Evolutionary conservation across 2,113 vertebrate species (phyloP).

Genomic region (Turnix velox): DNA sequence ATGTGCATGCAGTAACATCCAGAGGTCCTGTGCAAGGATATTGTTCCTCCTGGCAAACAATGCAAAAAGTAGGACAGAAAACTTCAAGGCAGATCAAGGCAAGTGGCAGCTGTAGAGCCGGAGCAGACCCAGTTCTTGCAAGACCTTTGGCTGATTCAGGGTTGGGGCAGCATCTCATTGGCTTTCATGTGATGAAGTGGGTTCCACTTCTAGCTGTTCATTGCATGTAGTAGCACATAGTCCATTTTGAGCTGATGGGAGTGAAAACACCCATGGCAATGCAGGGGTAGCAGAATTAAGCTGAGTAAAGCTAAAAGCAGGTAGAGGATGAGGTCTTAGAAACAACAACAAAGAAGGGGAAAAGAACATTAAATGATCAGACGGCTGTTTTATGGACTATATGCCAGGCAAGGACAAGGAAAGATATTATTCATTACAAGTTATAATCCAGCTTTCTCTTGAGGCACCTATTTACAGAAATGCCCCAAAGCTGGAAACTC

Average conservation of each 20-base stretch:
- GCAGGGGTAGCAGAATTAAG: not conserved
- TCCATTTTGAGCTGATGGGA: not conserved
- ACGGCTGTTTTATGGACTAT: not conserved
- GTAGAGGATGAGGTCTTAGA: not conserved
- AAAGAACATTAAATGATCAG: not conserved
- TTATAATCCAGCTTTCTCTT: not conserved
- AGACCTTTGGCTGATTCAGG: not conserved
- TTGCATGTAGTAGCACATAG: fast-evolving
- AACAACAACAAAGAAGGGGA: not conserved
- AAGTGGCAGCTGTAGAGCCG: not conserved
- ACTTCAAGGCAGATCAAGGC: not conserved
- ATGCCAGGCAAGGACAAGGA: not conserved
- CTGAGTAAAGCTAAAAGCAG: not conserved
- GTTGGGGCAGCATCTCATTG: not conserved
- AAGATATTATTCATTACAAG: not conserved
- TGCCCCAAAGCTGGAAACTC: not conserved
- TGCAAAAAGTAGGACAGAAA: fast-evolving
- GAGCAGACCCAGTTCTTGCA: not conserved
- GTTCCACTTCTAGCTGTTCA: fast-evolving
- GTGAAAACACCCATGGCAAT: not conserved
- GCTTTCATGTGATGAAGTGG: not conserved
- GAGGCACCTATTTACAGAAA: not conserved
- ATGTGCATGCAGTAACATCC: fast-evolving
- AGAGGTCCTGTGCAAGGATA: fast-evolving
- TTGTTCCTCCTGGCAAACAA: not conserved